phyloP scores from a whole-genome alignment of 2,113 vertebrate species.

The Dascyllus trimaculatus region DNA sequence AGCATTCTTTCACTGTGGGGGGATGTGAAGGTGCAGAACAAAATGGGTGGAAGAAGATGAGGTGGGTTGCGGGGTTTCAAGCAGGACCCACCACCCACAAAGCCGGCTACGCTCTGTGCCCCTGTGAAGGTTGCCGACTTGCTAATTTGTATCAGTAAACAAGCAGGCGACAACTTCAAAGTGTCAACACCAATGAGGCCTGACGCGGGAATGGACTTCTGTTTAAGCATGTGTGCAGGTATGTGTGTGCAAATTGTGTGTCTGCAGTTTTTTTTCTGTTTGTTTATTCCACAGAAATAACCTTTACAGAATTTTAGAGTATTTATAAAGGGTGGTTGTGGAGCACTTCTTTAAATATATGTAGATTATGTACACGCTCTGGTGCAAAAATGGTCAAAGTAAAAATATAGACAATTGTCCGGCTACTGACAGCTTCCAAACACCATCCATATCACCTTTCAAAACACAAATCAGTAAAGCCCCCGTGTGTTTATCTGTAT shows the following conservation, averaged over 20 bases:
- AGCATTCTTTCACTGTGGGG: slow-evolving; percentile 69
- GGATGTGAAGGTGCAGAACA: not conserved
- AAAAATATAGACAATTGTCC: slow-evolving; percentile 4
- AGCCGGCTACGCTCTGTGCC: slow-evolving; percentile 73
- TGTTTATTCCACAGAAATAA: not conserved
- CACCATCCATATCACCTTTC: slow-evolving; percentile 54
- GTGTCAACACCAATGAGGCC: slow-evolving; percentile 75
- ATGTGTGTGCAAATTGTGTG: slow-evolving; percentile 42
- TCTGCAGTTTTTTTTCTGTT: not conserved
- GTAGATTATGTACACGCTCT: not conserved
- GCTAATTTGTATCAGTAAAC: slow-evolving; percentile 88
- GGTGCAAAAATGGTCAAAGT: slow-evolving; percentile 8
- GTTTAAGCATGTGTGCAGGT: slow-evolving; percentile 62
- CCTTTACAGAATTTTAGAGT: not conserved
- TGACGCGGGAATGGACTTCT: slow-evolving; percentile 70
- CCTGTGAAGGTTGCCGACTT: slow-evolving; percentile 70
- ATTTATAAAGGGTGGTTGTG: not conserved
- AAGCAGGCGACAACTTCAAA: slow-evolving; percentile 78
- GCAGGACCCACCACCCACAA: slow-evolving; percentile 65
- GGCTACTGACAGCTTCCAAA: slow-evolving; percentile 20
- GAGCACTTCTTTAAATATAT: not conserved
- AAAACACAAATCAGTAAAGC: slow-evolving; percentile 59
- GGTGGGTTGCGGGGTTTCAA: slow-evolving; percentile 30
- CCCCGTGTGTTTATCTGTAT: slow-evolving; percentile 49
- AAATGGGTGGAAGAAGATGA: slow-evolving; percentile 31